A percentile compares a stretch with the other conserved stretches of the same genome.
phyloP scores from a whole-genome alignment of 2,888 invertebrate species.

The Drosophila parthenogenetica region DNA sequence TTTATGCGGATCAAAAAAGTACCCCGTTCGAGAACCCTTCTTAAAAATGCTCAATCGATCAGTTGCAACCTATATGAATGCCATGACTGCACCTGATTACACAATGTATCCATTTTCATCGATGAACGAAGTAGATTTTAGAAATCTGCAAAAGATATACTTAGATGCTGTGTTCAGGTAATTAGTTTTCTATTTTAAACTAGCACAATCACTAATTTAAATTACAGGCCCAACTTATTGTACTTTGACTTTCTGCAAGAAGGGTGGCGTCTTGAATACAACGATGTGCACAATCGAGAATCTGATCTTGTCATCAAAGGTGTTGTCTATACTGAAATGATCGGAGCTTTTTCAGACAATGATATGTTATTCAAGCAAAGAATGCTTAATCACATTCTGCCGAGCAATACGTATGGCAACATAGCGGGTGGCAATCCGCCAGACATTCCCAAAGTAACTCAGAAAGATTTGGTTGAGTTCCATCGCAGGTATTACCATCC shows the following conservation, averaged over 20 bases:
- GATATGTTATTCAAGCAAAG: slow-evolving; percentile 92
- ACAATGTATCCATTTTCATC: slow-evolving; percentile 97
- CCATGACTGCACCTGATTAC: slow-evolving; percentile 95
- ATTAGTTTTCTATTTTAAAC: slow-evolving; percentile 22
- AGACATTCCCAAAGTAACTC: slow-evolving; percentile 93
- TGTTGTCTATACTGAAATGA: slow-evolving; percentile 99
- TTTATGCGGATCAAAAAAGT: slow-evolving; percentile 94
- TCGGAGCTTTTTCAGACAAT: slow-evolving; percentile 96
- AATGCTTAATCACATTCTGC: slow-evolving; percentile 89
- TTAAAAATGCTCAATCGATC: slow-evolving; percentile 98
- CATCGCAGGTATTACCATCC: slow-evolving; percentile 96
- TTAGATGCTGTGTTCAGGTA: slow-evolving; percentile 94
- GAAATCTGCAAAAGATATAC: slow-evolving; percentile 95
- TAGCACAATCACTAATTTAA: neutral
- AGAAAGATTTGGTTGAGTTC: slow-evolving; percentile 92
- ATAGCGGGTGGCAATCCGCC: slow-evolving; percentile 96
- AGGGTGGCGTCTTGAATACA: slow-evolving; percentile 96
- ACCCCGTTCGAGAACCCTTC: slow-evolving; percentile 96
- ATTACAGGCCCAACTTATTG: slow-evolving; percentile 88
- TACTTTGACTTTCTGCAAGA: slow-evolving; percentile 96
- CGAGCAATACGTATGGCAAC: slow-evolving; percentile 94
- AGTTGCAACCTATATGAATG: slow-evolving; percentile 98
- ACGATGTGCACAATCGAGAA: slow-evolving; percentile 89
- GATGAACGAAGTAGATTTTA: slow-evolving; percentile 93
- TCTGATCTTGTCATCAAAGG: slow-evolving; percentile 94